Conservation (phyloP, 2,888 invertebrate species). For the Orgyia antiqua region DNA sequence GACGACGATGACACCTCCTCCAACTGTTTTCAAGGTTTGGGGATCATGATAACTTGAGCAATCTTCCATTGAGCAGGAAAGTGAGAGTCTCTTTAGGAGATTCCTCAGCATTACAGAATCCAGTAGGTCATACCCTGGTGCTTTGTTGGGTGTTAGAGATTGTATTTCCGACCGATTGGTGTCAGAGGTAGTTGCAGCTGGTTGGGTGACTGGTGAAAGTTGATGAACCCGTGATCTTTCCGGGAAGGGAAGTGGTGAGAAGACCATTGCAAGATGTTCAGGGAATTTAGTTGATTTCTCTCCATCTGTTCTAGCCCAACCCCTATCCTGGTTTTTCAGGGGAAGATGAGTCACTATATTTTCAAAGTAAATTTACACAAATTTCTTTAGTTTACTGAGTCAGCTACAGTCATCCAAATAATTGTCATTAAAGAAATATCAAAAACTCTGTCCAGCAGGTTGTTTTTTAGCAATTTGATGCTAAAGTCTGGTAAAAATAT, state of each 20-base stretch:
- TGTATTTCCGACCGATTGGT: background rate
- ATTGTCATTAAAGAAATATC: no score
- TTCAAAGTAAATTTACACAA: no score
- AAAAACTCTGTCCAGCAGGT: no score
- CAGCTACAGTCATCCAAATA: no score
- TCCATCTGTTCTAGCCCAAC: background rate
- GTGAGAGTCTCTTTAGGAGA: background rate
- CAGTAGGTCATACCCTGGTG: background rate
- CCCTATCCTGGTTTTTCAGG: background rate
- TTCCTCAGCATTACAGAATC: background rate
- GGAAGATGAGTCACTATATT: no score
- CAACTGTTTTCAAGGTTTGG: slow-evolving; percentile 2
- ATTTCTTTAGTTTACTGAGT: no score
- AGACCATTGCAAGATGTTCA: background rate
- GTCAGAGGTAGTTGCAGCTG: background rate
- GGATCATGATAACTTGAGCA: slow-evolving; percentile 1
- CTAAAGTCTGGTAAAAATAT: no score
- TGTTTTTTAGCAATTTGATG: no score
- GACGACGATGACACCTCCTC: background rate
- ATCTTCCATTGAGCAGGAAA: slow-evolving; percentile 1
- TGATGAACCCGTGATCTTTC: background rate
- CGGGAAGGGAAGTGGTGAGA: background rate
- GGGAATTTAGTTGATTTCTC: no score
- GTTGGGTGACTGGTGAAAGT: background rate
- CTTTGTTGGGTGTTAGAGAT: background rate